phyloP scores from a whole-genome alignment of 2,888 invertebrate species.

The Hypomecis punctinalis region DNA sequence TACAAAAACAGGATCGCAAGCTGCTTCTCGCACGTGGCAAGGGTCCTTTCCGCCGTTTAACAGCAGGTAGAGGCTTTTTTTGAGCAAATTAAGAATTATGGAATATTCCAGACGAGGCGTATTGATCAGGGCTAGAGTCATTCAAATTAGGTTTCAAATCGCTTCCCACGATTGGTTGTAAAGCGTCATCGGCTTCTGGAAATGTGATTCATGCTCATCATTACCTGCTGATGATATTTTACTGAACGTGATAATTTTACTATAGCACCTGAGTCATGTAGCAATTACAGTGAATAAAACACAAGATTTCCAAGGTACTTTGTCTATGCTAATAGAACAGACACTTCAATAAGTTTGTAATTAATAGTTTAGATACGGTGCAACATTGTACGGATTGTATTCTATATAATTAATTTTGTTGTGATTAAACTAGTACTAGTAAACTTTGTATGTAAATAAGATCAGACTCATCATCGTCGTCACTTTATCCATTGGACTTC shows the following conservation, averaged over 20 bases:
- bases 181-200: conserved; percentile 22
- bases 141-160: conserved; percentile 15
- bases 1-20: conserved; percentile 57
- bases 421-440: too few species aligned
- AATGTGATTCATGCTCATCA: conserved; percentile 12
- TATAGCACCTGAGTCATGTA: conserved; percentile 19
- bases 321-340: too few species aligned
- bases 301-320: background rate
- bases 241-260: conserved; percentile 1
- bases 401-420: too few species aligned
- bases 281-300: background rate
- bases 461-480: too few species aligned
- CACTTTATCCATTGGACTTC: too few species aligned
- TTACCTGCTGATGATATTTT: conserved; percentile 19
- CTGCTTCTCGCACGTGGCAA: conserved; percentile 82
- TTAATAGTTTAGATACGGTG: too few species aligned
- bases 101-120: conserved; percentile 66
- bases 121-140: conserved; percentile 50
- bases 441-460: too few species aligned
- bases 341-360: too few species aligned
- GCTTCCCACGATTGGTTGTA: conserved; percentile 19
- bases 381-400: too few species aligned
- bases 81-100: conserved; percentile 63
- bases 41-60: conserved; percentile 77
- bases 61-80: conserved; percentile 81